phyloP scores from a whole-genome alignment of 2,888 invertebrate species.

The Beris morrisii region DNA sequence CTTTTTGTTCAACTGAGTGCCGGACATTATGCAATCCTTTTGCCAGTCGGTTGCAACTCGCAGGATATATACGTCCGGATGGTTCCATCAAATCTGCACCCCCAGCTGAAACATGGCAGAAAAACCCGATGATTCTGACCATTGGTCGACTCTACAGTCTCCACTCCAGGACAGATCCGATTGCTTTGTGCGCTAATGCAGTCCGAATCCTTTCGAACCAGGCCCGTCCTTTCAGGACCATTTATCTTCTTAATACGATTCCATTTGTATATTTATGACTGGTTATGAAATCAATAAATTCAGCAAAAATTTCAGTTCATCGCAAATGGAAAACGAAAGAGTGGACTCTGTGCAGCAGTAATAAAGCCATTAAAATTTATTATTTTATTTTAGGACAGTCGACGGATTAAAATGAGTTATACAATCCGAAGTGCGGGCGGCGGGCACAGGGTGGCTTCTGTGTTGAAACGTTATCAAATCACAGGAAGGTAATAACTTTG shows the following conservation, averaged over 20 bases:
- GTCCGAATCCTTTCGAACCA: too few species aligned
- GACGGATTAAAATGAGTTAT: constrained; percentile 30
- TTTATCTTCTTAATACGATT: constrained; percentile 44
- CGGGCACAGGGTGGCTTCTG: constrained; percentile 12
- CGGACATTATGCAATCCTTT: too few species aligned
- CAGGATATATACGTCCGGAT: too few species aligned
- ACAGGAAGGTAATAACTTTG: constrained; percentile 13
- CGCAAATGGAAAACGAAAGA: constrained; percentile 27
- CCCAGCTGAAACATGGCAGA: too few species aligned
- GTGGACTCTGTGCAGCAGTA: constrained; percentile 7
- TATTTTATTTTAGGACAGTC: constrained; percentile 24
- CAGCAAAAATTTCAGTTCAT: constrained; percentile 28
- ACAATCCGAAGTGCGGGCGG: constrained; percentile 1
- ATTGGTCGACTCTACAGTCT: too few species aligned
- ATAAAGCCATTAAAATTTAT: constrained; percentile 28
- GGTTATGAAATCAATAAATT: constrained; percentile 44
- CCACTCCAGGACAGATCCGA: too few species aligned
- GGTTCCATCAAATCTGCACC: too few species aligned
- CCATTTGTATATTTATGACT: constrained; percentile 44
- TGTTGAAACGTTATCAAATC: constrained; percentile 25
- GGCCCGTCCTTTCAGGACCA: constrained; percentile 25
- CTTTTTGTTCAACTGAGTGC: too few species aligned
- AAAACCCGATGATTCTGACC: too few species aligned
- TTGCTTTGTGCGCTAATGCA: too few species aligned
- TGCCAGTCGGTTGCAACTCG: too few species aligned